These are phyloP conservation scores for Pocillopora grandis DNA, from an alignment of 92 coral and sea anemone species.

Conservation along the genomic window DNA sequence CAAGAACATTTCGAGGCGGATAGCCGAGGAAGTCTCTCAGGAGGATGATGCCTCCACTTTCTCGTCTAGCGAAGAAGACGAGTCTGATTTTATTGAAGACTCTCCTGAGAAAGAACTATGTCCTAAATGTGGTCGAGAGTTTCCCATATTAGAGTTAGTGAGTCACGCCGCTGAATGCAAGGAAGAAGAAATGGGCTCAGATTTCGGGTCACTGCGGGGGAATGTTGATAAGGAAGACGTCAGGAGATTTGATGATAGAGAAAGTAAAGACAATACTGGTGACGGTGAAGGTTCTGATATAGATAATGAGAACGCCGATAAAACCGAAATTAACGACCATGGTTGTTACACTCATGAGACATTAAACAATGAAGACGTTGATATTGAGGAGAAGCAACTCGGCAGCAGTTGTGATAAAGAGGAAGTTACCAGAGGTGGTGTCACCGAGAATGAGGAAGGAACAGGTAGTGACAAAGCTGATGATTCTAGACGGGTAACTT, in stretches of 20 bases:
- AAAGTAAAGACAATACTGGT: not conserved
- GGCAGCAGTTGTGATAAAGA: not conserved
- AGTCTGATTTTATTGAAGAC: not conserved
- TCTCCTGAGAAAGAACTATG: slow-evolving; percentile 34
- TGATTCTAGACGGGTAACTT: not conserved
- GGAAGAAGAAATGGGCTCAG: slow-evolving; percentile 1
- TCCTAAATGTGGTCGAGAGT: slow-evolving; percentile 38
- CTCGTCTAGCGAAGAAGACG: not conserved
- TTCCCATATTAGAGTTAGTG: slow-evolving; percentile 29
- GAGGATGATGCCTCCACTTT: not conserved
- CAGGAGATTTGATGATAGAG: not conserved
- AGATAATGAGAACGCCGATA: not conserved
- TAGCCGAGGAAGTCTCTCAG: not conserved
- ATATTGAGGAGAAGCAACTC: not conserved
- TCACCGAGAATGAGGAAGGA: not conserved
- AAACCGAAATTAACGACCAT: not conserved
- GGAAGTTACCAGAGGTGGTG: not conserved
- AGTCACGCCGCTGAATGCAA: slow-evolving; percentile 25
- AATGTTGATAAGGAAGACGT: not conserved
- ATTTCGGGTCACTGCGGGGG: not conserved
- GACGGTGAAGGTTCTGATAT: not conserved
- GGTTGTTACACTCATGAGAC: too few species aligned
- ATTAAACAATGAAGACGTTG: not conserved
- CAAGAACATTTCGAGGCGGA: not conserved
- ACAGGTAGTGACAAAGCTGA: not conserved